phyloP scores from a whole-genome alignment of 2,113 vertebrate species.

The Gambusia affinis region DNA sequence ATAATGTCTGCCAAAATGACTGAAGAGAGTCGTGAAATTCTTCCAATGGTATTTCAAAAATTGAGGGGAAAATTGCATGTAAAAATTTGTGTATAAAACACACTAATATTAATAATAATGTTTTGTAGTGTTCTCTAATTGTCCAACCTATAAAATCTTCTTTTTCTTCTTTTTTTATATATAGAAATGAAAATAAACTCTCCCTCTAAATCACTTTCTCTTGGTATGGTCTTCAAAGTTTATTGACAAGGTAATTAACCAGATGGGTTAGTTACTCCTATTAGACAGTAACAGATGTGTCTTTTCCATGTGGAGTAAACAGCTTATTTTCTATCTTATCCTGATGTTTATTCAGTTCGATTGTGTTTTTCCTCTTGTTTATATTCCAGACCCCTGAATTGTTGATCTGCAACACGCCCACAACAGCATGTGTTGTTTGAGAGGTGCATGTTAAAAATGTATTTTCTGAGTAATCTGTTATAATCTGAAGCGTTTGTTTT shows the following conservation, averaged over 20 bases:
- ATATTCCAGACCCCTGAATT: slow-evolving; percentile 1
- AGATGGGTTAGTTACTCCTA: slow-evolving; percentile 57
- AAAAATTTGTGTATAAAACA: too few species aligned
- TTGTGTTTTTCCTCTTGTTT: slow-evolving; percentile 14
- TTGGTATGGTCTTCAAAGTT: slow-evolving; percentile 42
- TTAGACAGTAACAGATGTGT: slow-evolving; percentile 14
- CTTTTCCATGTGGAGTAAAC: slow-evolving; percentile 3
- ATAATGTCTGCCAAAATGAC: too few species aligned
- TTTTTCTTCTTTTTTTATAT: background rate
- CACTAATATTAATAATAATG: too few species aligned
- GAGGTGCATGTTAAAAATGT: background rate
- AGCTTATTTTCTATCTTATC: background rate
- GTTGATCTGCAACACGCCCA: background rate
- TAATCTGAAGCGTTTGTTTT: background rate
- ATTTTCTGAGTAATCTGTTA: background rate
- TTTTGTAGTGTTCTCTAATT: background rate
- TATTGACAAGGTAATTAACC: slow-evolving; percentile 71
- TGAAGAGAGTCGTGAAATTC: too few species aligned
- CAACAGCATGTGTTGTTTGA: background rate
- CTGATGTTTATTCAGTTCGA: background rate
- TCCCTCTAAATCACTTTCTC: slow-evolving; percentile 44
- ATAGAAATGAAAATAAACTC: background rate
- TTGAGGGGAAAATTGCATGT: background rate
- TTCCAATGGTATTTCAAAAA: background rate
- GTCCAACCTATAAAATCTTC: background rate